Conservation (phyloP, 2,888 invertebrate species). For the Xylocampa areola region DNA sequence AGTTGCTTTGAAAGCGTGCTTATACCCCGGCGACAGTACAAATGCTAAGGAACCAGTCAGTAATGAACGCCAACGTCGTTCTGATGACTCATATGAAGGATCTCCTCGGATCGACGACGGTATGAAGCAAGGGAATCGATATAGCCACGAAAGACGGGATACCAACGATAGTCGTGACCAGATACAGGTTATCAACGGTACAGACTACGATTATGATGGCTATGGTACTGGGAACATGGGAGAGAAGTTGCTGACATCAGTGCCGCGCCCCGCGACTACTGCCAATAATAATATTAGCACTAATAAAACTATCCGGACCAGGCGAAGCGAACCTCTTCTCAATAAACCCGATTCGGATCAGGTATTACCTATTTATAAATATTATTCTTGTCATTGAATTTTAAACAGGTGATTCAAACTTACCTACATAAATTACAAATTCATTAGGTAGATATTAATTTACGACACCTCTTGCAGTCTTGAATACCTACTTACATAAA, state of each 20-base stretch:
- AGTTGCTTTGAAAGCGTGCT: slow-evolving; percentile 75
- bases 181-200: slow-evolving; percentile 71
- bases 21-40: slow-evolving; percentile 47
- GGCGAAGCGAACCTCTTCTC: slow-evolving; percentile 74
- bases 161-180: slow-evolving; percentile 67
- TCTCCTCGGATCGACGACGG: slow-evolving; percentile 72
- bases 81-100: slow-evolving; percentile 55
- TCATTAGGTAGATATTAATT: too few relatives aligned
- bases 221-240: slow-evolving; percentile 64
- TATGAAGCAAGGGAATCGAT: slow-evolving; percentile 67
- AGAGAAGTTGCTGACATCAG: slow-evolving; percentile 66
- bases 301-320: slow-evolving; percentile 53
- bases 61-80: slow-evolving; percentile 61
- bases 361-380: too few relatives aligned
- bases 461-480: neutral
- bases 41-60: slow-evolving; percentile 43
- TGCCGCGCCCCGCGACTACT: slow-evolving; percentile 60
- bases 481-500: neutral
- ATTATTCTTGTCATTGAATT: slow-evolving; percentile 24
- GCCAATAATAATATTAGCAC: slow-evolving; percentile 46
- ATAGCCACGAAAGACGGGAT: slow-evolving; percentile 75
- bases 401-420: slow-evolving; percentile 5
- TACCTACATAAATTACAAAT: too few relatives aligned
- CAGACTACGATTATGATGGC: slow-evolving; percentile 71
- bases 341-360: slow-evolving; percentile 73